These are phyloP conservation scores for Drosophila nebulosa DNA, from an alignment of 1,140 invertebrate genomes.

Conservation along the genomic window DNA sequence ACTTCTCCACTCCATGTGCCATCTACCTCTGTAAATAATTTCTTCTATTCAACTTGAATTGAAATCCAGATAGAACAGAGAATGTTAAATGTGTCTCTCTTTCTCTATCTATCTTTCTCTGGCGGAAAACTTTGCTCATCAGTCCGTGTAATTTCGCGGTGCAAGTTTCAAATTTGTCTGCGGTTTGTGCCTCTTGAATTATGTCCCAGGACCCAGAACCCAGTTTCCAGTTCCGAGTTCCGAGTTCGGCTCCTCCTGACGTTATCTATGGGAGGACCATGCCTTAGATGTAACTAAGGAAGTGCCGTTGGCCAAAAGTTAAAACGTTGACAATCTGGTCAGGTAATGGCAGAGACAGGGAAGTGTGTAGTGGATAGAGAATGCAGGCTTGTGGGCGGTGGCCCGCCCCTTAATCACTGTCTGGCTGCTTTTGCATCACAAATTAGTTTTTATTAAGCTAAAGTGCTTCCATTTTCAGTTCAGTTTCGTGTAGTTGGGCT, in stretches of 20 bases:
- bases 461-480: conserved; percentile 30
- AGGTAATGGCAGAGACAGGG: conserved; percentile 17
- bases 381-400: neutral
- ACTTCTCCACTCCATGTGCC: neutral
- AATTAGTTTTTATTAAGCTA: conserved; percentile 61
- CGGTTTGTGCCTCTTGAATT: conserved; percentile 32
- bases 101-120: neutral
- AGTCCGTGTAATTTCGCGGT: conserved; percentile 62
- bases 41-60: conserved; percentile 19
- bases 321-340: conserved; percentile 53
- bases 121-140: conserved; percentile 61
- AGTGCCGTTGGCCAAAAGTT: conserved; percentile 35
- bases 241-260: neutral
- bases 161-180: conserved; percentile 66
- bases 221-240: neutral
- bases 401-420: conserved; percentile 8
- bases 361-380: neutral
- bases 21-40: conserved; percentile 25
- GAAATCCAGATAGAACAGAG: conserved; percentile 23
- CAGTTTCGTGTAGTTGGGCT: conserved; percentile 18
- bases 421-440: conserved; percentile 28
- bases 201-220: conserved; percentile 6
- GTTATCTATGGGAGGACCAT: conserved; percentile 1
- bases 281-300: conserved; percentile 16
- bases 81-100: conserved; percentile 26